These are phyloP conservation scores for Galbula dea DNA, from an alignment of 2,113 vertebrate genomes.

Conservation along the genomic window DNA sequence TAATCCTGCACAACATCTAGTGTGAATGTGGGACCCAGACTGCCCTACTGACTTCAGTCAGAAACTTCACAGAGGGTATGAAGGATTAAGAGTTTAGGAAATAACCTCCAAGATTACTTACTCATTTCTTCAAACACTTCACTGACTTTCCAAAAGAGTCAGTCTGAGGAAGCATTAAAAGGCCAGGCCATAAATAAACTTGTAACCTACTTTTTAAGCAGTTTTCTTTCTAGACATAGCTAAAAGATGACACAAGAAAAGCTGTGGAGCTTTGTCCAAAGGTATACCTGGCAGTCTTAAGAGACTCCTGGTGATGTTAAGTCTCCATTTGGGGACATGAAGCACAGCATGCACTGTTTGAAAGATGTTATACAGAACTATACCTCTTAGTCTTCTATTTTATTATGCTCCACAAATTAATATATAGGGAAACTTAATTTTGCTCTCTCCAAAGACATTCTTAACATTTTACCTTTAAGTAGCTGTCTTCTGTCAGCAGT, in stretches of 20 bases:
- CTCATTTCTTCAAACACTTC: not conserved
- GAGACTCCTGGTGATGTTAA: not conserved
- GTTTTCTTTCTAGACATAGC: not conserved
- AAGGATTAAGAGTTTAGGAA: not conserved
- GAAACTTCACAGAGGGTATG: not conserved
- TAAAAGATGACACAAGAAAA: not conserved
- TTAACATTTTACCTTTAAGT: constrained; percentile 83
- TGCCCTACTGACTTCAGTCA: not conserved
- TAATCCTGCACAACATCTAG: not conserved
- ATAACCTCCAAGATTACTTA: not conserved
- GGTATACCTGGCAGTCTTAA: not conserved
- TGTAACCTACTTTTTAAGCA: not conserved
- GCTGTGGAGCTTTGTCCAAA: not conserved
- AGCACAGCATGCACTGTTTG: not conserved
- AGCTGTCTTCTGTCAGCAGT: constrained; percentile 78
- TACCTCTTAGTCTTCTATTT: not conserved
- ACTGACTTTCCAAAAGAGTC: not conserved
- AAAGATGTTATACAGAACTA: not conserved
- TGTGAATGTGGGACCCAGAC: not conserved
- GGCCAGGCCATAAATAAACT: not conserved
- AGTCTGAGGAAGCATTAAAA: not conserved
- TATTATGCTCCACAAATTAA: not conserved
- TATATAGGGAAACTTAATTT: not conserved
- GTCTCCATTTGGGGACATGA: not conserved
- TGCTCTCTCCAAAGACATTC: not conserved